Conservation (phyloP, 92 coral and sea anemone species). For the Porites cylindrica region DNA sequence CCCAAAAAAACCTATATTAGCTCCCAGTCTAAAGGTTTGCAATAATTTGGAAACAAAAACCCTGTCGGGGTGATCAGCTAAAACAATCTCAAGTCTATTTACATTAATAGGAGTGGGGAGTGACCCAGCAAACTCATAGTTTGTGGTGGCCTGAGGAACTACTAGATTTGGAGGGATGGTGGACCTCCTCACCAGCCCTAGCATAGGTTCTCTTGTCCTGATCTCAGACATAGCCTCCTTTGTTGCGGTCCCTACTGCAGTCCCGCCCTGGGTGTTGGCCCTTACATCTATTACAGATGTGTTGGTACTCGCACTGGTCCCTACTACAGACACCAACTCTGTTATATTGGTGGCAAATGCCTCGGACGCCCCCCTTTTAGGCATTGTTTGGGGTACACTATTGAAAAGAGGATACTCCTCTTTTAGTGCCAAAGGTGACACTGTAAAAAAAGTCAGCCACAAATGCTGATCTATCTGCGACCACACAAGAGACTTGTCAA, state of each 20-base stretch:
- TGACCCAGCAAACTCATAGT: constrained; percentile 9
- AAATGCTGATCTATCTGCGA: no score
- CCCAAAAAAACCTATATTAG: not conserved
- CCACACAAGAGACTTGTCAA: no score
- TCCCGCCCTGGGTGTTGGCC: constrained; percentile 14
- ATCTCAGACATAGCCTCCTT: constrained; percentile 2
- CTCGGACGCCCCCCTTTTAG: not conserved
- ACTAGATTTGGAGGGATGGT: not conserved
- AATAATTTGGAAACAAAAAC: constrained; percentile 7
- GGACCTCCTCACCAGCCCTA: constrained; percentile 12
- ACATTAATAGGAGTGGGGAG: constrained; percentile 59
- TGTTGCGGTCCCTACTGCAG: constrained; percentile 8
- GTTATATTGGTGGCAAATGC: constrained; percentile 11
- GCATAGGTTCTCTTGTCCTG: not conserved
- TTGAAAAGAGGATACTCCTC: not conserved
- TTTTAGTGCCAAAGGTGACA: no score
- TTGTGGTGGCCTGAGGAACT: constrained; percentile 2
- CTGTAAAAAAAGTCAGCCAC: no score
- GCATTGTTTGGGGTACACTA: not conserved
- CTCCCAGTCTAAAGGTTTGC: constrained; percentile 17
- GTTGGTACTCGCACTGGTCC: constrained; percentile 10
- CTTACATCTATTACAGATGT: constrained; percentile 6
- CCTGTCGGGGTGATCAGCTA: constrained; percentile 44
- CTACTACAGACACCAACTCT: not conserved
- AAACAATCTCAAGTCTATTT: constrained; percentile 2